phyloP scores from a whole-genome alignment of 1,140 invertebrate genomes.

The Drosophila prosaltans region DNA sequence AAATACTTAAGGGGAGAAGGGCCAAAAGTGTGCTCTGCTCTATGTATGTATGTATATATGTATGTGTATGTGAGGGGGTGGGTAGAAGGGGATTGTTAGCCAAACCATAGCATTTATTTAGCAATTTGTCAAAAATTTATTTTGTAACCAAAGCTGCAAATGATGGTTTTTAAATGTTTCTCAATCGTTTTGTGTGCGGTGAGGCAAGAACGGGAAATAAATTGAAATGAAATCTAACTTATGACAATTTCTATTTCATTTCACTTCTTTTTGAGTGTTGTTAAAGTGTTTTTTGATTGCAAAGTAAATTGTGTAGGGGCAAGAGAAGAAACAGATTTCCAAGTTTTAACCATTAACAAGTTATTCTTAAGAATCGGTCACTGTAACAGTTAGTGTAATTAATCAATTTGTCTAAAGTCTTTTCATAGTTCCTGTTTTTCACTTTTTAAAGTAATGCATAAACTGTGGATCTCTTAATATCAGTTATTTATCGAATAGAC shows the following conservation, averaged over 20 bases:
- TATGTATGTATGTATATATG: too few relatives aligned
- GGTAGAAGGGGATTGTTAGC: too few relatives aligned
- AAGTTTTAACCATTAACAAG: too few relatives aligned
- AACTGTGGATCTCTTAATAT: too few relatives aligned
- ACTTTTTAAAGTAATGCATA: too few relatives aligned
- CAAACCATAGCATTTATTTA: constrained; percentile 65
- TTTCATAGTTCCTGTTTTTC: too few relatives aligned
- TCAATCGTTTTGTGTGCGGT: constrained; percentile 52
- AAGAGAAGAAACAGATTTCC: not conserved
- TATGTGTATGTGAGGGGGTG: too few relatives aligned
- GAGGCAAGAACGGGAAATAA: constrained; percentile 17
- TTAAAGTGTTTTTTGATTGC: constrained; percentile 63
- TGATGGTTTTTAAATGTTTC: constrained; percentile 77
- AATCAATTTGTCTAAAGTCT: too few relatives aligned
- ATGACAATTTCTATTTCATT: constrained; percentile 31
- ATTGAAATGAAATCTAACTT: constrained; percentile 65
- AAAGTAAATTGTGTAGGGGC: not conserved
- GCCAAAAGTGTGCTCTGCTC: too few relatives aligned
- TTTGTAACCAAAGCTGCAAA: constrained; percentile 81
- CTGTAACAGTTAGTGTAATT: too few relatives aligned
- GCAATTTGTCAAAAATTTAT: constrained; percentile 81
- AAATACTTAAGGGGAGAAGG: constrained; percentile 43
- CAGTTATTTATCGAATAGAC: too few relatives aligned
- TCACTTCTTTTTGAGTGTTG: not conserved
- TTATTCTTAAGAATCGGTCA: too few relatives aligned